These are phyloP conservation scores for Etheostoma nigrum DNA, from an alignment of 2,797 vertebrate species.

Conservation along the genomic window DNA sequence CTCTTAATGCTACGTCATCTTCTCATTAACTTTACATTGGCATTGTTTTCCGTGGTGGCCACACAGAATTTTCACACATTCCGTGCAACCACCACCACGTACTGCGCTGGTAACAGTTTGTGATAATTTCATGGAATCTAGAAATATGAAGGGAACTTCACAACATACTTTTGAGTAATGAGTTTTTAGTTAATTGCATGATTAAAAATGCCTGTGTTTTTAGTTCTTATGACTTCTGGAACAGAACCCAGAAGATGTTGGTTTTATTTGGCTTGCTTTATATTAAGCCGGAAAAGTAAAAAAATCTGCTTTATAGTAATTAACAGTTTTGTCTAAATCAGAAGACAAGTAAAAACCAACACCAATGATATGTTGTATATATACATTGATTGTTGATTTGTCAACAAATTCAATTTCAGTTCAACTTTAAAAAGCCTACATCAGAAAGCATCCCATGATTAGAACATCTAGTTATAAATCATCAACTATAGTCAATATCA, in stretches of 20 bases:
- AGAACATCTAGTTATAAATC: constrained; percentile 25
- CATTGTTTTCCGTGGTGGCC: no score
- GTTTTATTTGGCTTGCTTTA: not conserved
- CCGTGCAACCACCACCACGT: no score
- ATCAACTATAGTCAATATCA: constrained; percentile 47
- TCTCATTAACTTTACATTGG: no score
- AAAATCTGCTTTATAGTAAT: not conserved
- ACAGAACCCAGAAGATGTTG: not conserved
- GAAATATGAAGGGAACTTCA: not conserved
- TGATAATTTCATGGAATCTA: not conserved
- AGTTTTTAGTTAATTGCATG: not conserved
- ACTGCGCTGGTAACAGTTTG: no score
- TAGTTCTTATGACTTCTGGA: not conserved
- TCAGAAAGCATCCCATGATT: constrained; percentile 2
- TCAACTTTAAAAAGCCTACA: not conserved
- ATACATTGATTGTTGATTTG: not conserved
- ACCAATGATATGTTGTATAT: not conserved
- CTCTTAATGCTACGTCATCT: no score
- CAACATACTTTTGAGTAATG: not conserved
- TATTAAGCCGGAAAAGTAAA: not conserved
- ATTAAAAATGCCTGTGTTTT: not conserved
- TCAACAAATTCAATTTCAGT: not conserved
- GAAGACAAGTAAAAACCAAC: not conserved
- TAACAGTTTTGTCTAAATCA: not conserved
- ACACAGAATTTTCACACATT: no score